Conservation (phyloP, 2,797 vertebrate species). For the Lepilemur septentrionalis region DNA sequence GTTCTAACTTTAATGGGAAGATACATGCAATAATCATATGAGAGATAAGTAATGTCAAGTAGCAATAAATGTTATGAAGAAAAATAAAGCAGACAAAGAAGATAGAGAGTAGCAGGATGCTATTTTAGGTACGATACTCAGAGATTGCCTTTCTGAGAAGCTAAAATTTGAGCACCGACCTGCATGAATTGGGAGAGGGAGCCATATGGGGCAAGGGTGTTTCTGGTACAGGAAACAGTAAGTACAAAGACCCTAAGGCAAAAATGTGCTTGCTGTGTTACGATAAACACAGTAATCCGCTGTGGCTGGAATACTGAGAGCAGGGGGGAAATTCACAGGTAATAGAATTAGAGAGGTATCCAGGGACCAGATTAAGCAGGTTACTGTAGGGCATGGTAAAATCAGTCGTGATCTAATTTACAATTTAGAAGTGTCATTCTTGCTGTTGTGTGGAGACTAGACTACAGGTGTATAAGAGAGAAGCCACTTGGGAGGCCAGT, state of each 20-base stretch:
- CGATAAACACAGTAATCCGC: background rate
- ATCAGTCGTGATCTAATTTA: background rate
- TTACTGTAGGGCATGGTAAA: background rate
- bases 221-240: background rate
- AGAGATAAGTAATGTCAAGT: constrained; percentile 8
- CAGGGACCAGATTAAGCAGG: background rate
- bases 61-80: background rate
- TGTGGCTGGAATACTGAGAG: background rate
- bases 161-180: background rate
- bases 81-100: background rate
- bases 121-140: background rate
- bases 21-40: background rate
- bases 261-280: background rate
- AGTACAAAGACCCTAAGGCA: background rate
- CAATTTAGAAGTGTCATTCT: background rate
- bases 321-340: background rate
- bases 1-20: constrained; percentile 29
- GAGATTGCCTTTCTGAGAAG: background rate
- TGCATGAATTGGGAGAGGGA: background rate
- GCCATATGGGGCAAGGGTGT: background rate
- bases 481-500: background rate
- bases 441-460: background rate
- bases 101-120: background rate
- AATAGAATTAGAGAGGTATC: background rate
- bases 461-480: background rate